Evolutionary conservation across 2,113 vertebrate genomes (phyloP).

Genomic region (Lates calcarifer): DNA sequence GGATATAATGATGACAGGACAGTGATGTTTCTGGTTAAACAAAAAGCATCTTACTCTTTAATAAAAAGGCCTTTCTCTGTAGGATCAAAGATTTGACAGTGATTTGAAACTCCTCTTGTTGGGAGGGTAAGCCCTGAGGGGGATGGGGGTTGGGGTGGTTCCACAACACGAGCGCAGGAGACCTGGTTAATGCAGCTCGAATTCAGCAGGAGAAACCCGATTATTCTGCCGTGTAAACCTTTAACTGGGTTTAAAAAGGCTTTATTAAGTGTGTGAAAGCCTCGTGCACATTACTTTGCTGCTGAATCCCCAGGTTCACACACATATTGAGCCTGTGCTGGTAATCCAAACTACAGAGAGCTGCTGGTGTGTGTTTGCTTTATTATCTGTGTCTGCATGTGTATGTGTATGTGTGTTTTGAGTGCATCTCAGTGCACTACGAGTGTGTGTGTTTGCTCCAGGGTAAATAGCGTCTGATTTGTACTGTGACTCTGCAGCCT

Average conservation of each 20-base stretch:
- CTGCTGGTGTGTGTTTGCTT: constrained; percentile 9
- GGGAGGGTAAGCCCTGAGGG: too few species aligned
- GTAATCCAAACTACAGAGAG: constrained; percentile 37
- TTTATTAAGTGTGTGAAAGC: constrained; percentile 28
- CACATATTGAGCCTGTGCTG: not conserved
- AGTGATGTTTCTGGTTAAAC: too few species aligned
- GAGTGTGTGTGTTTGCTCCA: not conserved
- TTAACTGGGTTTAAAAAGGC: constrained; percentile 37
- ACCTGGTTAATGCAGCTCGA: not conserved
- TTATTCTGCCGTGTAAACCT: constrained; percentile 41
- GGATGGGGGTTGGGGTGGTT: not conserved
- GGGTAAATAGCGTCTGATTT: constrained; percentile 56
- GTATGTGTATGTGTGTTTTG: constrained; percentile 5
- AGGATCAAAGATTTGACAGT: too few species aligned
- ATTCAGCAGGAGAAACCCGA: constrained; percentile 26
- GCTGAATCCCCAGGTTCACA: constrained; percentile 11
- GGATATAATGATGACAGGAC: too few species aligned
- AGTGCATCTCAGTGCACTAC: not conserved
- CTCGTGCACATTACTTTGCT: constrained; percentile 11
- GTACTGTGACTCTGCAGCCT: constrained; percentile 54
- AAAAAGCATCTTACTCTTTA: too few species aligned
- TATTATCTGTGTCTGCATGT: not conserved
- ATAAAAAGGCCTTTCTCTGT: too few species aligned
- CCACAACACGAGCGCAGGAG: not conserved
- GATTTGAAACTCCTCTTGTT: not conserved